Conservation (phyloP, 1,140 invertebrate species). For the roundworm (Caenorhabditis elegans) region WBcel235 BX284602.5:8928001-8928500, state of each 20-base stretch:
- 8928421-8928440: constrained; percentile 98
- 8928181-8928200: constrained; percentile 88
- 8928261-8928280: constrained; percentile 76
- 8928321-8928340: constrained; percentile 97
- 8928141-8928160: constrained; percentile 92
- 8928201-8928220: constrained; percentile 95
- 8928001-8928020: constrained; percentile 97
- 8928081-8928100: constrained; percentile 77
- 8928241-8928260: constrained; percentile 82
- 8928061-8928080: neutral
- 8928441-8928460: constrained; percentile 83
- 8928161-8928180: constrained; percentile 92
- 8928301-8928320: constrained; percentile 95
- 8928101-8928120: constrained; percentile 97
- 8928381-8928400: constrained; percentile 81
- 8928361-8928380: constrained; percentile 92
- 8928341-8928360: constrained; percentile 94
- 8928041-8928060: constrained; percentile 43
- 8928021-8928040: constrained; percentile 89
- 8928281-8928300: constrained; percentile 75
- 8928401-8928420: constrained; percentile 85
- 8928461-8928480: constrained; percentile 97
- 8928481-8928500: constrained; percentile 96
- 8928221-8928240: constrained; percentile 87
- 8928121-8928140: constrained; percentile 99